Percentiles rank a stretch among this genome's conserved stretches.
These are phyloP conservation scores for Sipha flava DNA, from an alignment of 1,140 invertebrate species.

Conservation along the genomic window DNA sequence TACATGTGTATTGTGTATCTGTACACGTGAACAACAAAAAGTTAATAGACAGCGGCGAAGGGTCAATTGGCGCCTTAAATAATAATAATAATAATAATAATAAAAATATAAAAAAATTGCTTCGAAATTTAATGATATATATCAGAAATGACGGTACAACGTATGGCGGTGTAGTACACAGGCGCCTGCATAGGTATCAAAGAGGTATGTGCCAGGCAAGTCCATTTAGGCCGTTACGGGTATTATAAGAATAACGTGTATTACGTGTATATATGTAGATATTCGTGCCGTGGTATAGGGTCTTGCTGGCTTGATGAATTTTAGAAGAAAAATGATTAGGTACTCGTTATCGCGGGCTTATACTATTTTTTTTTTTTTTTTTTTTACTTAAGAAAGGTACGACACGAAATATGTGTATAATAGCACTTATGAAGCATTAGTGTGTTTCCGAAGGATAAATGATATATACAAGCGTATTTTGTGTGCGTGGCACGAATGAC, in stretches of 20 bases:
- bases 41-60: neutral
- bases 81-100: neutral
- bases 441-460: neutral
- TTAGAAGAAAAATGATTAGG: neutral
- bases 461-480: neutral
- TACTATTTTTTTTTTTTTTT: neutral
- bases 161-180: no score
- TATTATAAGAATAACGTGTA: neutral
- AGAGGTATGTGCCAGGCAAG: no score
- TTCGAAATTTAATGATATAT: neutral
- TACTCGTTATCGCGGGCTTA: neutral
- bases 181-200: neutral
- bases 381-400: neutral
- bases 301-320: neutral
- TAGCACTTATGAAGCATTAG: neutral
- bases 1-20: neutral
- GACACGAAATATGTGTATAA: slow-evolving; percentile 8
- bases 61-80: slow-evolving; percentile 2
- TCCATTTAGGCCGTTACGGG: no score
- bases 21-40: neutral
- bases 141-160: neutral
- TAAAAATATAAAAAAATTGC: neutral
- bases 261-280: neutral
- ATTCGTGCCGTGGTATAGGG: neutral
- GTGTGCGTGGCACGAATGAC: neutral